Percentiles rank a stretch among this genome's conserved stretches.
Evolutionary conservation across 1,140 invertebrate genomes (phyloP).

Genomic region (Drosophila ananassae): DNA sequence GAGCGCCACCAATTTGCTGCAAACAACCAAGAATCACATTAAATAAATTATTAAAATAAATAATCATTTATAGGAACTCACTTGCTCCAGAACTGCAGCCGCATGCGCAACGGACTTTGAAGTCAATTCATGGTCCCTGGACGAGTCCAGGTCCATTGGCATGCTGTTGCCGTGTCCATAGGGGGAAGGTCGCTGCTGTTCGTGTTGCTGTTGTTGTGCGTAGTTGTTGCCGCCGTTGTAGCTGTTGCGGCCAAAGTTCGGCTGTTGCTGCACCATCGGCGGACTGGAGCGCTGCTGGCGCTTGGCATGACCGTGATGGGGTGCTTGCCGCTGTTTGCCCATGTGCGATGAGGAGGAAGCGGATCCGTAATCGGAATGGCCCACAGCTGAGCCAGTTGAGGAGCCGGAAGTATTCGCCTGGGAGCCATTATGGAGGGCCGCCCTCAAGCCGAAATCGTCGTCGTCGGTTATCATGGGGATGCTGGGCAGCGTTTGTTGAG

Average conservation of each 20-base stretch:
- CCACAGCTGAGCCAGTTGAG: constrained; percentile 61
- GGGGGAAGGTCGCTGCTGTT: constrained; percentile 46
- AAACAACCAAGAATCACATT: constrained; percentile 11
- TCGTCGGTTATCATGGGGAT: constrained; percentile 91
- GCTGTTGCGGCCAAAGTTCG: constrained; percentile 55
- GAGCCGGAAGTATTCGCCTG: constrained; percentile 72
- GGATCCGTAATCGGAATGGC: constrained; percentile 56
- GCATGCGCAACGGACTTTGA: constrained; percentile 69
- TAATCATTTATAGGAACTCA: constrained; percentile 7
- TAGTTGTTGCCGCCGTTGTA: constrained; percentile 45
- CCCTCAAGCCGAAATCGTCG: constrained; percentile 84
- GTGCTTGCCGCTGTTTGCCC: constrained; percentile 60
- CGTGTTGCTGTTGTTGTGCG: constrained; percentile 48
- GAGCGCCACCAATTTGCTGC: constrained; percentile 74
- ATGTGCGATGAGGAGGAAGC: constrained; percentile 42
- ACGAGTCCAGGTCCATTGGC: constrained; percentile 63
- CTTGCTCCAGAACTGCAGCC: constrained; percentile 75
- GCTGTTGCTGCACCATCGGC: constrained; percentile 66
- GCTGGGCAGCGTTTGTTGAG: constrained; percentile 88
- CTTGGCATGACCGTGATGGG: constrained; percentile 61
- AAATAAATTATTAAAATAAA: neutral
- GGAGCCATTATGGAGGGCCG: constrained; percentile 63
- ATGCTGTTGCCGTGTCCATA: constrained; percentile 61
- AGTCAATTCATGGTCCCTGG: constrained; percentile 55
- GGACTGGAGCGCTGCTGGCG: constrained; percentile 62